These are phyloP conservation scores for Hyperoplus immaculatus DNA, from an alignment of 2,797 vertebrate genomes.

Conservation along the genomic window DNA sequence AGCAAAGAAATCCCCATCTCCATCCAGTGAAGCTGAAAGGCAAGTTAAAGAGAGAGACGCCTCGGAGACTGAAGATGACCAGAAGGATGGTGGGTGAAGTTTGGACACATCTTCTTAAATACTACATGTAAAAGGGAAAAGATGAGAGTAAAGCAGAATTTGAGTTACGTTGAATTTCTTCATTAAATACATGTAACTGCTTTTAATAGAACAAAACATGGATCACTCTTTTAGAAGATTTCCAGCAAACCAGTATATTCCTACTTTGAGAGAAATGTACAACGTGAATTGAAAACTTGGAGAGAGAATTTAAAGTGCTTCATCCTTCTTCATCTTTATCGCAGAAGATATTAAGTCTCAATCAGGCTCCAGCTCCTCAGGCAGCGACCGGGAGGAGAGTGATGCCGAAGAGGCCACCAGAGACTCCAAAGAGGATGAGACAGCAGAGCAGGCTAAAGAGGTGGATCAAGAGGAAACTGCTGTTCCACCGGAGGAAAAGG, in stretches of 20 bases:
- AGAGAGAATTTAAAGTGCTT: background rate
- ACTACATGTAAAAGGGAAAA: background rate
- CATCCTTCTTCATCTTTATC: slow-evolving; percentile 3
- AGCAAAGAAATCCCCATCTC: slow-evolving; percentile 74
- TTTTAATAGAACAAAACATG: slow-evolving; percentile 1
- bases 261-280: background rate
- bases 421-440: slow-evolving; percentile 55
- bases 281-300: background rate
- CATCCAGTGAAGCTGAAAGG: slow-evolving; percentile 66
- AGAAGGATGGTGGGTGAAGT: slow-evolving; percentile 79
- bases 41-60: slow-evolving; percentile 64
- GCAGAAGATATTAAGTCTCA: slow-evolving; percentile 68
- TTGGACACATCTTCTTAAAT: background rate
- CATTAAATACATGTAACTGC: background rate
- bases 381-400: slow-evolving; percentile 77
- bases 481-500: slow-evolving; percentile 33
- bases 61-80: slow-evolving; percentile 80
- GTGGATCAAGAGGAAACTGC: slow-evolving; percentile 43
- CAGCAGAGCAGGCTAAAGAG: slow-evolving; percentile 39
- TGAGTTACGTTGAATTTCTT: background rate
- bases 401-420: slow-evolving; percentile 61
- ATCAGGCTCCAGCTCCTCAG: slow-evolving; percentile 77
- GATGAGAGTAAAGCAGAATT: background rate
- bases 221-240: slow-evolving; percentile 9
- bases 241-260: background rate